Evolutionary conservation across 2,113 vertebrate species (phyloP), one percentile per base, ranked within the genome.

Genomic region (Garra rufa): DNA sequence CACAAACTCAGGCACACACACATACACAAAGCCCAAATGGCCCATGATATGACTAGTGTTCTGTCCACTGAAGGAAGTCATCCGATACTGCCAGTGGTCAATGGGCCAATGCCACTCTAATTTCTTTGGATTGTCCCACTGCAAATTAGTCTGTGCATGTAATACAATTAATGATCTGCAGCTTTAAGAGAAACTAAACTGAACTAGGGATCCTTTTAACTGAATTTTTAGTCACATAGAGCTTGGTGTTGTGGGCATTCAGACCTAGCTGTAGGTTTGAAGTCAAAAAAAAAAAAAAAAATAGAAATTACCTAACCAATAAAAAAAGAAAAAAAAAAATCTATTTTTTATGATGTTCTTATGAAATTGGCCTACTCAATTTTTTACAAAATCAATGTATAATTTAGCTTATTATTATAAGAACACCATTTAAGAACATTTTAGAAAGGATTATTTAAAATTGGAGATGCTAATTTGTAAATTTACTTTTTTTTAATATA

Each of bases 1-100:
- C 85, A 86, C 61, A 21, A 34, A 59, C 55, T 11, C 3, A 26
- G 61, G 76, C 52, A 78, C 76, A 79, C 78, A 87, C 88, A 86
- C 88, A 84, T 85, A 91, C 85, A 91, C 84, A 90, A 84, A 90
- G 79, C 86, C 63, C 19, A 38, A 76, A 83, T 88, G 88, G 83
- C 81, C 86, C 85, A 61, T 83, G 41, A 87, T 83, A 79, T 85
- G 86, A 52, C 70, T n/a, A 10, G 50, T n/a, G 57, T 81, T 76
- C 79, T 48, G 43, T 75, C 59, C 57, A 28, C 55, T 34, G 59
- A 21, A 65, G 75, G n/a, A 71, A 57, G 48, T 76, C 50, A 84
- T 50, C 57, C 24, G 21, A 83, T 83, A 52, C 43, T 46, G 55
- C 59, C 57, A 48, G 81, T 13, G 41, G 69, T 77, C 44, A 52